phyloP scores from a whole-genome alignment of 2,888 invertebrate genomes.

The Terebella lapidaria region DNA sequence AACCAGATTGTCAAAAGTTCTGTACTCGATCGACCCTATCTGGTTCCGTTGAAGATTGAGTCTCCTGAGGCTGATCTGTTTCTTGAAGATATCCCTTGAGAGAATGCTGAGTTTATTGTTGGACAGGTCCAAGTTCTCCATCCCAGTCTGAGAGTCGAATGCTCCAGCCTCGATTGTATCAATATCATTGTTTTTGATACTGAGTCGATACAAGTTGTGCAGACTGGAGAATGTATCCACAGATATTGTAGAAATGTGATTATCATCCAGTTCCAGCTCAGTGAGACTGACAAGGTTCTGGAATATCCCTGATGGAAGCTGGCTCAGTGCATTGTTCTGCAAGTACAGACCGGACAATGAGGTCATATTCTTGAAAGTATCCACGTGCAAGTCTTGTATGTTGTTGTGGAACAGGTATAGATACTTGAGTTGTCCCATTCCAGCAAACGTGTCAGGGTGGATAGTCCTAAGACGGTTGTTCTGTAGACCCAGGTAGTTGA shows the following conservation, averaged over 20 bases:
- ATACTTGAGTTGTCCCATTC: conserved; percentile 10
- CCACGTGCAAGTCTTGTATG: conserved; percentile 5
- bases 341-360: conserved; percentile 11
- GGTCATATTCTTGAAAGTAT: conserved; percentile 8
- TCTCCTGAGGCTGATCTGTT: conserved; percentile 1
- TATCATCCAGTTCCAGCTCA: conserved; percentile 16
- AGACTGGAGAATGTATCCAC: conserved; percentile 1
- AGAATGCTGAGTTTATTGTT: conserved; percentile 11
- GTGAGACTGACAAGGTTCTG: conserved; percentile 7
- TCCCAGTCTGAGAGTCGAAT: conserved; percentile 7
- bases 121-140: conserved; percentile 10
- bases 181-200: conserved; percentile 4
- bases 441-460: conserved; percentile 8
- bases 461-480: conserved; percentile 17
- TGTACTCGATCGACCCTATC: background rate
- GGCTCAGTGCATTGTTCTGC: conserved; percentile 12
- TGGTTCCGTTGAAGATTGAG: conserved; percentile 11
- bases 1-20: conserved; percentile 8
- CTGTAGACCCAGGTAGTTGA: conserved; percentile 20
- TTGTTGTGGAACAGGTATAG: conserved; percentile 19
- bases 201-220: background rate
- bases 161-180: conserved; percentile 4
- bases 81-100: conserved; percentile 4
- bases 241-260: conserved; percentile 7
- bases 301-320: conserved; percentile 10